Evolutionary conservation across 2,888 invertebrate species (phyloP).

Genomic region (Shargacucullia verbasci): DNA sequence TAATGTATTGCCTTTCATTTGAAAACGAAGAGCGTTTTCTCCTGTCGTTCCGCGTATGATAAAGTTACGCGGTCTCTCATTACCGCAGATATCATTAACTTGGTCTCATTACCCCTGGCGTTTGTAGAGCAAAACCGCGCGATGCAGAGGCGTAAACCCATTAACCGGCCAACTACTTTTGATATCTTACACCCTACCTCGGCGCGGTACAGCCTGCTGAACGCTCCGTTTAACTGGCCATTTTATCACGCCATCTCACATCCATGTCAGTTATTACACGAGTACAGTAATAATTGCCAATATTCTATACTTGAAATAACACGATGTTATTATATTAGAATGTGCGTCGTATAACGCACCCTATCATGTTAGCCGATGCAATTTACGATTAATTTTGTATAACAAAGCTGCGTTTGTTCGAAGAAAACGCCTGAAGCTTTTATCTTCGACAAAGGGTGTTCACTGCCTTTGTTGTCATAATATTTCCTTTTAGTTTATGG

Average conservation of each 20-base stretch:
- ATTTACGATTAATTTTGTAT: conserved; percentile 40
- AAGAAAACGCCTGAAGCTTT: conserved; percentile 16
- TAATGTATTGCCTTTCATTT: conserved; percentile 82
- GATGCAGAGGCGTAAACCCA: conserved; percentile 52
- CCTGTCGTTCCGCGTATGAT: conserved; percentile 79
- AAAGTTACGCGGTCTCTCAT: conserved; percentile 80
- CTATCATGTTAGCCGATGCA: conserved; percentile 19
- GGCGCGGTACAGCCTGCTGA: conserved; percentile 40
- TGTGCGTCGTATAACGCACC: conserved; percentile 39
- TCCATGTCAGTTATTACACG: conserved; percentile 44
- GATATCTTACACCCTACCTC: conserved; percentile 56
- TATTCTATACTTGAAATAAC: conserved; percentile 41
- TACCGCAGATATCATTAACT: conserved; percentile 77
- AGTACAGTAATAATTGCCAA: conserved; percentile 50
- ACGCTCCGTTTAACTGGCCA: conserved; percentile 42
- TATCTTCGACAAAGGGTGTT: conserved; percentile 39
- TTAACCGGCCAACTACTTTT: conserved; percentile 51
- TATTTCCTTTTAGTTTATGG: conserved; percentile 63
- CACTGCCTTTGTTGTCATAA: conserved; percentile 56
- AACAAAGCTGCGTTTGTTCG: conserved; percentile 13
- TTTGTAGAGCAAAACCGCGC: conserved; percentile 67
- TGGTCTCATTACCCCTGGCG: conserved; percentile 68
- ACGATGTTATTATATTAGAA: conserved; percentile 44
- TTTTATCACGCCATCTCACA: conserved; percentile 44
- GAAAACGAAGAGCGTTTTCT: conserved; percentile 80